Conservation (phyloP, 2,797 vertebrate genomes). For the Dallia pectoralis region DNA sequence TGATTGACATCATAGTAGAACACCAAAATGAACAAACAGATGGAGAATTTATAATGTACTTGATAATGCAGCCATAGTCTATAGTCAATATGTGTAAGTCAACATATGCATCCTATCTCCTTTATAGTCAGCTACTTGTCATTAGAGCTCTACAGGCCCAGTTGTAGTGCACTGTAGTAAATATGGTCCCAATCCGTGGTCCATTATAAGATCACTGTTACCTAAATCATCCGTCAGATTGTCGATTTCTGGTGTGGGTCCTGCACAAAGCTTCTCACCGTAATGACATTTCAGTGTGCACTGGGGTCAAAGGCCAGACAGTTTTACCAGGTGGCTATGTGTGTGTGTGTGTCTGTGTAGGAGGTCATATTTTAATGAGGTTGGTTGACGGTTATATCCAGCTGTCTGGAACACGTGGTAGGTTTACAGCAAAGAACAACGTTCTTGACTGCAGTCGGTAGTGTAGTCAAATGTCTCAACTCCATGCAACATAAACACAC, state of each 20-base stretch:
- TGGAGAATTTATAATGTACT: not conserved
- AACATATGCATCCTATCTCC: not conserved
- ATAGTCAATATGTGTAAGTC: too few species aligned
- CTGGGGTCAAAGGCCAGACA: too few species aligned
- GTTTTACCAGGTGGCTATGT: not conserved
- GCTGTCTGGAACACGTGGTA: not conserved
- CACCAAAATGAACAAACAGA: not conserved
- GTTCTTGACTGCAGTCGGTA: not conserved
- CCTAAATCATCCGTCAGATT: constrained; percentile 46
- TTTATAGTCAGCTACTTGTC: not conserved
- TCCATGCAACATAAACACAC: too few species aligned
- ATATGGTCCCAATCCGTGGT: constrained; percentile 45
- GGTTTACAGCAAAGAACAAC: not conserved
- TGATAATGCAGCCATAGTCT: not conserved
- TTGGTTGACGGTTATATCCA: not conserved
- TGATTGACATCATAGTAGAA: not conserved
- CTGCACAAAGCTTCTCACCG: constrained; percentile 1
- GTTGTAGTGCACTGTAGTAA: not conserved
- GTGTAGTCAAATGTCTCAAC: not conserved
- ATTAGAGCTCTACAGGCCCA: not conserved
- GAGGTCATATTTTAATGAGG: not conserved
- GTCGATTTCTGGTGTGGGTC: constrained; percentile 13
- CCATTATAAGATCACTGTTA: constrained; percentile 43
- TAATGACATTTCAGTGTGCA: not conserved
- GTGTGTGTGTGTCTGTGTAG: not conserved